Evolutionary conservation across 2,888 invertebrate species (phyloP).

Genomic region (Dolomedes plantarius): DNA sequence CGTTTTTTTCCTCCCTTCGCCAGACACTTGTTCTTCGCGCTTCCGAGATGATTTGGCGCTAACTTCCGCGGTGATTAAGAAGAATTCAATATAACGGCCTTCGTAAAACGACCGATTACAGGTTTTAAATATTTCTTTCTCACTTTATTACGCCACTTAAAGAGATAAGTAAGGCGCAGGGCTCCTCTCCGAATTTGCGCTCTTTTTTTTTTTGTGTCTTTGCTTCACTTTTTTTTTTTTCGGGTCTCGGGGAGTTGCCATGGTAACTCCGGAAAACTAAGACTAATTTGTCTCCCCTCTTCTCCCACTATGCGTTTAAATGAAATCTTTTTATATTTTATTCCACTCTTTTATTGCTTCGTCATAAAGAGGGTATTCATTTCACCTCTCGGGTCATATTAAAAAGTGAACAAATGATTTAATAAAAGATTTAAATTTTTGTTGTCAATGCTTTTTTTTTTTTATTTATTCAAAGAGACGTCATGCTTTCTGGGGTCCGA

Average conservation of each 20-base stretch:
- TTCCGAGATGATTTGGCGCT: conserved; percentile 45
- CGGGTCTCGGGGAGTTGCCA: conserved; percentile 22
- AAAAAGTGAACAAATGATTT: conserved; percentile 18
- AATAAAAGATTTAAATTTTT: conserved; percentile 12
- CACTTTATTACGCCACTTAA: conserved; percentile 65
- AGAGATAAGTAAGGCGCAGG: conserved; percentile 50
- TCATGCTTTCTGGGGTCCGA: neutral
- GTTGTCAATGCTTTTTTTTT: neutral
- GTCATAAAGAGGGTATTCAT: conserved; percentile 11
- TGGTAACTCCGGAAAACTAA: conserved; percentile 15
- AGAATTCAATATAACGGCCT: conserved; percentile 58
- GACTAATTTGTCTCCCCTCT: neutral
- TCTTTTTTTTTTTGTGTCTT: neutral
- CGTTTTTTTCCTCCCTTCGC: conserved; percentile 12
- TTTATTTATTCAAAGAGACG: neutral
- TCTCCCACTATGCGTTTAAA: conserved; percentile 6
- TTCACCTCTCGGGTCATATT: conserved; percentile 13
- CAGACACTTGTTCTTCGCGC: conserved; percentile 44
- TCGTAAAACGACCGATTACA: conserved; percentile 53
- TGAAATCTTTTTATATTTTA: conserved; percentile 13
- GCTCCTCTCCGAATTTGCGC: conserved; percentile 15
- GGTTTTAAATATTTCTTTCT: conserved; percentile 63
- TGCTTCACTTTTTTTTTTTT: conserved; percentile 4
- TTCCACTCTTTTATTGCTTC: conserved; percentile 4
- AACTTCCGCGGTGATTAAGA: conserved; percentile 56